These are phyloP conservation scores for Prionace glauca DNA, from an alignment of 2,797 vertebrate genomes.

Conservation along the genomic window DNA sequence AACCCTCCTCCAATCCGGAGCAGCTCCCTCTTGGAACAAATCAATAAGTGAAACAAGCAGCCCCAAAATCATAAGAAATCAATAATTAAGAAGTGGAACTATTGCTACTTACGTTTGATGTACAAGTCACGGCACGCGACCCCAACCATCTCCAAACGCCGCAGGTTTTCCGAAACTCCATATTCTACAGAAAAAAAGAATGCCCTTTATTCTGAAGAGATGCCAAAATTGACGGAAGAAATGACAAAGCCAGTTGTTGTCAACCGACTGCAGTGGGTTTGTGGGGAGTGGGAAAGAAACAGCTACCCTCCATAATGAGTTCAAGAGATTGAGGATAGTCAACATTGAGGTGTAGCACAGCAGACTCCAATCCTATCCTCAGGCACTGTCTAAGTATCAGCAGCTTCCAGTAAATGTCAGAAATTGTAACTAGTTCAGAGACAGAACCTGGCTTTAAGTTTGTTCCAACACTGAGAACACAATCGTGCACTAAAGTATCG, in stretches of 20 bases:
- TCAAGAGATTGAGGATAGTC: neutral
- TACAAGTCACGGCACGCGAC: slow-evolving; percentile 85
- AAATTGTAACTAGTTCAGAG: too few relatives aligned
- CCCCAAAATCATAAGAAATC: neutral
- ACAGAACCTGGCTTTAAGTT: too few relatives aligned
- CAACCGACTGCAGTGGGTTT: neutral
- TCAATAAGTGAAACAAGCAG: neutral
- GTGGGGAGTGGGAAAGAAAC: too few relatives aligned
- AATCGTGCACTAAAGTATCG: too few relatives aligned
- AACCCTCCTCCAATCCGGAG: too few relatives aligned
- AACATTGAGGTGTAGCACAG: neutral
- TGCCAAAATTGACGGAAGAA: slow-evolving; percentile 42
- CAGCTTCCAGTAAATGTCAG: neutral
- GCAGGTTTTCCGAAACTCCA: slow-evolving; percentile 78
- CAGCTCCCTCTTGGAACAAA: neutral
- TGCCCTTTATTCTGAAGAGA: slow-evolving; percentile 42
- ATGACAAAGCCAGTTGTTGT: slow-evolving; percentile 37
- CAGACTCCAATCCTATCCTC: neutral
- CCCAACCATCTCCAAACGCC: slow-evolving; percentile 80
- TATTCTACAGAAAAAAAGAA: slow-evolving; percentile 70
- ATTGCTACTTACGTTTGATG: slow-evolving; percentile 78
- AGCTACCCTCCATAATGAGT: neutral
- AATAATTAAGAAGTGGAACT: neutral
- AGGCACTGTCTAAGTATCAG: neutral
- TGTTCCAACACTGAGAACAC: too few relatives aligned